phyloP scores from a whole-genome alignment of 2,888 invertebrate genomes.

The Caenorhabditis panamensis region DNA sequence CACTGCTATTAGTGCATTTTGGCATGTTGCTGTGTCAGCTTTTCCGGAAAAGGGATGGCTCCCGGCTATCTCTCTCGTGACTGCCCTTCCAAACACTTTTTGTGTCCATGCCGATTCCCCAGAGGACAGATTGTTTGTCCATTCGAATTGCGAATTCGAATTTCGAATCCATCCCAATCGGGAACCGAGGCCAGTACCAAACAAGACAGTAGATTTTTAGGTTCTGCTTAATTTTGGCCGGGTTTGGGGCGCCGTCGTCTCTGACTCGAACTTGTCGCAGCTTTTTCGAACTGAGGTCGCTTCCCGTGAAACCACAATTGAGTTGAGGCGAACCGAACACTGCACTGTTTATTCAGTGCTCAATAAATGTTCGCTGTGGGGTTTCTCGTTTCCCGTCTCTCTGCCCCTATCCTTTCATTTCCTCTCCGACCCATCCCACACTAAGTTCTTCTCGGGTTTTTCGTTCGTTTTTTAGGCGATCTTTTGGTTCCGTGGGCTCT shows the following conservation, averaged over 20 bases:
- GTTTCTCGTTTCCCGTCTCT: slow-evolving; percentile 48
- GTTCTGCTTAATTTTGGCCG: slow-evolving; percentile 17
- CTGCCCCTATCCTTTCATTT: slow-evolving; percentile 22
- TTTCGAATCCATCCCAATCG: neutral
- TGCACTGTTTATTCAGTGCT: slow-evolving; percentile 65
- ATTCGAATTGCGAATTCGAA: slow-evolving; percentile 3
- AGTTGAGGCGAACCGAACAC: slow-evolving; percentile 44
- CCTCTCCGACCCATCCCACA: slow-evolving; percentile 20
- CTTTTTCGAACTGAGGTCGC: slow-evolving; percentile 6
- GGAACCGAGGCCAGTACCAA: neutral
- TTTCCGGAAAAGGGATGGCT: slow-evolving; percentile 27
- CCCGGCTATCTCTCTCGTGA: slow-evolving; percentile 31
- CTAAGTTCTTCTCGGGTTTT: neutral
- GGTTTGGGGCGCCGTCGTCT: too few relatives aligned
- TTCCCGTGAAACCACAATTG: slow-evolving; percentile 32
- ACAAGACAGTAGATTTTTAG: neutral
- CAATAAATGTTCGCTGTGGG: slow-evolving; percentile 62
- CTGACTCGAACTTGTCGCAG: slow-evolving; percentile 19
- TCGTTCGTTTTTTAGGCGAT: slow-evolving; percentile 3
- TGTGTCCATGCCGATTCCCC: slow-evolving; percentile 43
- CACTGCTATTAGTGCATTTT: slow-evolving; percentile 50
- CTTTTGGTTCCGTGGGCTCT: neutral
- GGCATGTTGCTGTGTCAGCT: slow-evolving; percentile 22
- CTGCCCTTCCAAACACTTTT: slow-evolving; percentile 58
- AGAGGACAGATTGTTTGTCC: slow-evolving; percentile 38